Evolutionary conservation across 2,888 invertebrate genomes (phyloP).

Genomic region (Drosophila cracens): DNA sequence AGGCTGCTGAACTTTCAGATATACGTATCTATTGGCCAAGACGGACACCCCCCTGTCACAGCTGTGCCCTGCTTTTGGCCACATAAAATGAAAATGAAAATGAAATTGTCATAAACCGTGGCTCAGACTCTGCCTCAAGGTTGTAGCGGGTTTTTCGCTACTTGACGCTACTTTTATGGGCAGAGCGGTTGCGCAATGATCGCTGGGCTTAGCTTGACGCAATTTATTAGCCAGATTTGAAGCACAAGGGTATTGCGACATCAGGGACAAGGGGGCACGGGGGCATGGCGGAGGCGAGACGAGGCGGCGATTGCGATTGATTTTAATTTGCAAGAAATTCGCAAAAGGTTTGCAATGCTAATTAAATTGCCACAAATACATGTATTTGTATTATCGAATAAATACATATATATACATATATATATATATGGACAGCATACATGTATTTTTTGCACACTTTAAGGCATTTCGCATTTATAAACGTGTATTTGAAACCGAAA

Average conservation of each 20-base stretch:
- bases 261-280: neutral
- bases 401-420: conserved; percentile 7
- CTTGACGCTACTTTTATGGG: conserved; percentile 46
- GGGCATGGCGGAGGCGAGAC: neutral
- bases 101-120: conserved; percentile 58
- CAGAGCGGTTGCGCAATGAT: conserved; percentile 53
- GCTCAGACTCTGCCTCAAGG: conserved; percentile 57
- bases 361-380: conserved; percentile 52
- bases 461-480: conserved; percentile 32
- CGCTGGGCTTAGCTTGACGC: conserved; percentile 55
- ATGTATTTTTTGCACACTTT: conserved; percentile 3
- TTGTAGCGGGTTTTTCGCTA: conserved; percentile 42
- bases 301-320: conserved; percentile 40
- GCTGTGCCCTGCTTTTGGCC: neutral
- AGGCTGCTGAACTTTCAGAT: neutral
- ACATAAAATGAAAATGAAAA: conserved; percentile 32
- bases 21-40: neutral
- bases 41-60: neutral
- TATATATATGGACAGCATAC: conserved; percentile 3
- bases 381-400: conserved; percentile 9
- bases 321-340: conserved; percentile 55
- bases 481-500: conserved; percentile 33
- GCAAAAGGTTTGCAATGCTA: conserved; percentile 61
- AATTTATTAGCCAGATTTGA: conserved; percentile 66
- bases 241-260: conserved; percentile 67